Percentiles rank a stretch among this genome's conserved stretches.
These are phyloP conservation scores for Diphyllodes magnificus DNA, from an alignment of 2,113 vertebrate genomes.

Conservation along the genomic window DNA sequence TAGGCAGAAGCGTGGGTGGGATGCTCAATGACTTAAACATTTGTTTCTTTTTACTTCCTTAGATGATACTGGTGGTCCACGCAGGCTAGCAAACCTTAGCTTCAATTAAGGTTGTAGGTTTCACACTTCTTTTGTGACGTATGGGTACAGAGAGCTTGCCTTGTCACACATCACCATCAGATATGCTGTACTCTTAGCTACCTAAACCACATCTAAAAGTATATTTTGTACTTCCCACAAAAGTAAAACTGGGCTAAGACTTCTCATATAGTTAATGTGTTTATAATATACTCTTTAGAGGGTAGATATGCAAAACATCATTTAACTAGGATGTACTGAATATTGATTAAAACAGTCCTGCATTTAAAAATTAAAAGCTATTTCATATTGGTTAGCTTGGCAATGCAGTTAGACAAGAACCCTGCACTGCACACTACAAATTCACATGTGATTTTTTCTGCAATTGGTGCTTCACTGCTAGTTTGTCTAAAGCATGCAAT, in stretches of 20 bases:
- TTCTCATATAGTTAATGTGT: background rate
- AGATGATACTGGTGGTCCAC: background rate
- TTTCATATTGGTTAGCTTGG: background rate
- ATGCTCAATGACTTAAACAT: slow-evolving; percentile 46
- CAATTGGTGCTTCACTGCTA: background rate
- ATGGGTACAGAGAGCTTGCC: background rate
- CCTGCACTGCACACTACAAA: background rate
- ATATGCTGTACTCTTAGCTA: background rate
- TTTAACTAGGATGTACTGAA: background rate
- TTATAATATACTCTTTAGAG: background rate
- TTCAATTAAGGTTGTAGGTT: background rate
- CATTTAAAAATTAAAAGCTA: background rate
- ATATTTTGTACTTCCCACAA: background rate
- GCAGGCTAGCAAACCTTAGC: background rate
- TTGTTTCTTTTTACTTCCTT: background rate
- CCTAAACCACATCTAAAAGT: background rate
- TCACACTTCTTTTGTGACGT: background rate
- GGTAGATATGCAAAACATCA: background rate
- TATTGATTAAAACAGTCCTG: background rate
- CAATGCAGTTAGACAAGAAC: background rate
- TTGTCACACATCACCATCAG: fast-evolving
- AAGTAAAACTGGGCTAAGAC: background rate
- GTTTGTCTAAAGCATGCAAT: background rate
- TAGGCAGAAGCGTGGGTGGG: slow-evolving; percentile 18
- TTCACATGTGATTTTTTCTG: background rate